Evolutionary conservation across 2,888 invertebrate genomes (phyloP), one percentile per base, ranked within the genome.

Genomic region (Drosophila anomelani): DNA sequence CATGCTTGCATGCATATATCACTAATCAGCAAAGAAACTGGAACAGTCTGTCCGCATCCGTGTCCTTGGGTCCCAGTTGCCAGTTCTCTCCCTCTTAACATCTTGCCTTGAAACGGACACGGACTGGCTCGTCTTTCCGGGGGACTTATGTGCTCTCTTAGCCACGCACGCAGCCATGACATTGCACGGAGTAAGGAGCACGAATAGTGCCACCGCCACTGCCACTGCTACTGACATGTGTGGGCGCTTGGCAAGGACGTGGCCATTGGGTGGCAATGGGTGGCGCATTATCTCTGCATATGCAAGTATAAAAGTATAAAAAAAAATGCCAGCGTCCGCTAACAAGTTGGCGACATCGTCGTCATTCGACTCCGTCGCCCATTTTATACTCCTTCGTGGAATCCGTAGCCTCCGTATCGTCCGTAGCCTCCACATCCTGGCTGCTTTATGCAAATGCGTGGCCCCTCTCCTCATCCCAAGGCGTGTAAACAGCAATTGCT

Each of bases 301-400:
- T 82, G 82, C 77, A 75, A 66, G 77, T 63, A 66, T n/a, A n/a
- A 10, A 29, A 43, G 73, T 78, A 81, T 63, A 9, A n/a, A 6
- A 47, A 43, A 76, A 80, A 81, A 74, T 73, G 63, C 72, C 54
- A 59, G 49, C 67, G 81, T 81, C 81, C 81, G 79, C 69, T 77
- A 78, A 77, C 75, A 80, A 85, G 85, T 85, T 77, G 72, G 75
- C 62, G 73, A 69, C 64, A 62, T 69, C 75, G 66, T 61, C 60
- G 60, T 69, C 78, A 61, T 46, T 71, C 59, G 53, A 51, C 29
- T 51, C 64, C 41, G 17, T 20, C 41, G n/a, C 56, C 54, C 51
- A 23, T 36, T 36, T 36, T 53, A 51, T 53, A 36, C 47, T 39
- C 13, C 53, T 51, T 15, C 20, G 34, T 15, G 20, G 63, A 15